phyloP scores from a whole-genome alignment of 2,888 invertebrate genomes.

The Quadriops clusia region DNA sequence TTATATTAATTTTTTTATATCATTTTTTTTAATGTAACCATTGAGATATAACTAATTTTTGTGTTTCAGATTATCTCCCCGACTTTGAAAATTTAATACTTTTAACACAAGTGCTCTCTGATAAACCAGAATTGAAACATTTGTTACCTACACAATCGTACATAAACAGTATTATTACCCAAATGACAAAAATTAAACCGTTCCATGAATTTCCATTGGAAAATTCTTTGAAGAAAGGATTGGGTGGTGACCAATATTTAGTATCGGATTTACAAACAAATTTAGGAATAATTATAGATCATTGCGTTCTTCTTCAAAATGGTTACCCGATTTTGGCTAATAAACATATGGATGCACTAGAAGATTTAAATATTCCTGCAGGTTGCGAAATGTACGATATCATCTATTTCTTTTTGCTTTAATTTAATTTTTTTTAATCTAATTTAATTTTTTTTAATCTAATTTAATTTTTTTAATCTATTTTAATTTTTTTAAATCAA shows the following conservation, averaged over 20 bases:
- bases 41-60: conserved; percentile 6
- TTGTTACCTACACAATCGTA: conserved; percentile 40
- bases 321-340: no score
- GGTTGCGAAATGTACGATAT: not conserved
- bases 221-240: conserved; percentile 38
- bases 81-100: conserved; percentile 35
- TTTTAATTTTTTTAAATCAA: conserved; percentile 35
- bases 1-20: conserved; percentile 1
- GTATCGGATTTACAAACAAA: conserved; percentile 40
- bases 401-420: conserved; percentile 1
- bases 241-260: conserved; percentile 47
- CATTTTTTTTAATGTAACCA: conserved; percentile 8
- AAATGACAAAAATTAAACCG: conserved; percentile 30
- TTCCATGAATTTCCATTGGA: conserved; percentile 36
- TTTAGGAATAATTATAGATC: no score
- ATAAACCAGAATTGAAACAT: conserved; percentile 25
- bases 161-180: no score
- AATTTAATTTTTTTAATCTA: conserved; percentile 38
- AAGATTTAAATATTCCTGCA: conserved; percentile 1
- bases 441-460: conserved; percentile 33
- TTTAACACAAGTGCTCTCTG: conserved; percentile 43
- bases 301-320: conserved; percentile 20
- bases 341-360: conserved; percentile 14
- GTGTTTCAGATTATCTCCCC: conserved; percentile 14
- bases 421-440: not conserved